phyloP scores from a whole-genome alignment of 2,888 invertebrate species.

The Hymenopus coronatus region DNA sequence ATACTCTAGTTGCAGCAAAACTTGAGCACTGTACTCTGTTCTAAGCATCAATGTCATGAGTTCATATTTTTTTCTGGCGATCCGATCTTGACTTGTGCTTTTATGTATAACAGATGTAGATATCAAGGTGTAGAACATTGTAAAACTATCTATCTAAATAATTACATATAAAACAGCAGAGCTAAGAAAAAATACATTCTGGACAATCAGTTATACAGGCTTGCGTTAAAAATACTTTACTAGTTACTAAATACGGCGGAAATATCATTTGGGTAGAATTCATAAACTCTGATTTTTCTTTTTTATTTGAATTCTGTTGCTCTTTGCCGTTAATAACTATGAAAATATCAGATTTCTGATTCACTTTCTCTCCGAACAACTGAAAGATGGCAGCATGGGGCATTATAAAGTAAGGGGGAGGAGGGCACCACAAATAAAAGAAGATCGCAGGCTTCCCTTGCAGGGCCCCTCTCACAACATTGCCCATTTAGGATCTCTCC shows the following conservation, averaged over 20 bases:
- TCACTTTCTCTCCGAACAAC: background rate
- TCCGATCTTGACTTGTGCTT: no score
- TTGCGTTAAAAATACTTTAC: background rate
- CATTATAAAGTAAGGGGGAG: background rate
- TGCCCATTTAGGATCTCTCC: background rate
- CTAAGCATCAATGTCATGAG: no score
- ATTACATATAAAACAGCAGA: no score
- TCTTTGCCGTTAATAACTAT: background rate
- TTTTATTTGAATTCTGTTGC: background rate
- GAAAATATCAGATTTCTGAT: background rate
- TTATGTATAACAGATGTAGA: no score
- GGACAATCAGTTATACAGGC: no score
- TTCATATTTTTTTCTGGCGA: no score
- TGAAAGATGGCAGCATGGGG: background rate
- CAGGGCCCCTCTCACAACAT: background rate
- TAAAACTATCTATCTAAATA: no score
- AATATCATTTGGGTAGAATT: background rate
- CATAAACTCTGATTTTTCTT: background rate
- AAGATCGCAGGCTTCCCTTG: background rate
- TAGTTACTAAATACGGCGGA: background rate
- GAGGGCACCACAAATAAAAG: constrained; percentile 1
- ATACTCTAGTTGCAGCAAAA: no score
- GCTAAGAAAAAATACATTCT: background rate
- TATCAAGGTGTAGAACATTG: no score
- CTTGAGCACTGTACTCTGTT: no score